A percentile compares a stretch with the other conserved stretches of the same genome.
Evolutionary conservation across 1,140 invertebrate species (phyloP).

Genomic region (Homalodisca vitripennis): DNA sequence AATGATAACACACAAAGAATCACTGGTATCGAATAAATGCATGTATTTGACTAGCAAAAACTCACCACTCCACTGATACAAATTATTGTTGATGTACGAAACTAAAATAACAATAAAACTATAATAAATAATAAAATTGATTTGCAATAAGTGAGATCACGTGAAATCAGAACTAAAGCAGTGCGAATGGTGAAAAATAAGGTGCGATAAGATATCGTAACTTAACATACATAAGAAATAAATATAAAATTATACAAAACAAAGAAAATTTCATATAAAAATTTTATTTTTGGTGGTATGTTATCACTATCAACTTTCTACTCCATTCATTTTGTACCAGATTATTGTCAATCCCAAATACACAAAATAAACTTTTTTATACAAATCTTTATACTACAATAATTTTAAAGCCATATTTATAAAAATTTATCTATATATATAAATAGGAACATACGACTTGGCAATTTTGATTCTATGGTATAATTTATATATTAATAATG

Average conservation of each 20-base stretch:
- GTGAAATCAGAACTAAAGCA: constrained; percentile 34
- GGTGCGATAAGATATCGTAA: constrained; percentile 22
- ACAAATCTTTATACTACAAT: constrained; percentile 27
- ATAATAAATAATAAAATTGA: constrained; percentile 36
- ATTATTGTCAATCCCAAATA: constrained; percentile 27
- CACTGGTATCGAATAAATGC: constrained; percentile 32
- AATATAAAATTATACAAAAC: constrained; percentile 20
- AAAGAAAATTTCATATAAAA: constrained; percentile 7
- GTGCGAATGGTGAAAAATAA: constrained; percentile 29
- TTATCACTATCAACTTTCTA: background rate
- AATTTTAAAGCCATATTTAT: constrained; percentile 29
- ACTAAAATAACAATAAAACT: constrained; percentile 33
- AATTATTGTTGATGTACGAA: constrained; percentile 27
- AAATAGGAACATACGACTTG: constrained; percentile 32
- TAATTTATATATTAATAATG: constrained; percentile 27
- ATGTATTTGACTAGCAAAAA: constrained; percentile 44
- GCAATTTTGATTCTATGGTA: constrained; percentile 28
- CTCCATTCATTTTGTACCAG: constrained; percentile 13
- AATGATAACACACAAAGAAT: constrained; percentile 39
- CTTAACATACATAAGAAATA: constrained; percentile 15
- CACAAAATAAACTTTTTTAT: constrained; percentile 29
- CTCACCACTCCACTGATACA: constrained; percentile 43
- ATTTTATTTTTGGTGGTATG: constrained; percentile 8
- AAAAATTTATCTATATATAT: constrained; percentile 30
- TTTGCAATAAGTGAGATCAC: constrained; percentile 38